Percentiles rank a stretch among this genome's conserved stretches.
These are phyloP conservation scores for Lithobius niger DNA, from an alignment of 1,140 invertebrate species.

Conservation along the genomic window DNA sequence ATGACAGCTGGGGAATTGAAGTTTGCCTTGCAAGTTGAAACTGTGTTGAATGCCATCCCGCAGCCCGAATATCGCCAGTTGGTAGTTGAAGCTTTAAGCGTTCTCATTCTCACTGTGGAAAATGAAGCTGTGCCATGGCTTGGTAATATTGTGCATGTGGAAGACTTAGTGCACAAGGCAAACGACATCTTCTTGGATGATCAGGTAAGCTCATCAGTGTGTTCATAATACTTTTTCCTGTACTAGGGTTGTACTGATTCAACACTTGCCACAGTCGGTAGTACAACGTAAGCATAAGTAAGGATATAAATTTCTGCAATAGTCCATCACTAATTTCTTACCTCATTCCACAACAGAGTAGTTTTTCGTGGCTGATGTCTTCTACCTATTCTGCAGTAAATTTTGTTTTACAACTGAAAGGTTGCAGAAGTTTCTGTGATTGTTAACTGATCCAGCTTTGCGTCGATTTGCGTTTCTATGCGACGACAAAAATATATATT, in stretches of 20 bases:
- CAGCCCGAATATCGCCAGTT: conserved; percentile 97
- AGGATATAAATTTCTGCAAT: background rate
- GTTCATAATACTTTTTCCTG: too few species aligned
- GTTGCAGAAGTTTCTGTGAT: too few species aligned
- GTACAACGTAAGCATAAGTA: background rate
- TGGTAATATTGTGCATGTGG: conserved; percentile 76
- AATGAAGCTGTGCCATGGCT: conserved; percentile 61
- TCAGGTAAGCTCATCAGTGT: conserved; percentile 61
- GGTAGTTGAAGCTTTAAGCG: conserved; percentile 94
- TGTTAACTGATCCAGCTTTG: too few species aligned
- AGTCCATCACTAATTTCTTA: background rate
- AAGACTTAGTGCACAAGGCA: conserved; percentile 83
- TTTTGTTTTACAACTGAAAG: too few species aligned
- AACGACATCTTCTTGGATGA: conserved; percentile 92
- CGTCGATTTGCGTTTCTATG: too few species aligned
- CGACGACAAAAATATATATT: too few species aligned
- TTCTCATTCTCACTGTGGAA: conserved; percentile 79
- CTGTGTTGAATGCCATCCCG: conserved; percentile 91
- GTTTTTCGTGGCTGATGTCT: too few species aligned
- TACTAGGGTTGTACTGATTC: background rate
- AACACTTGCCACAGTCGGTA: background rate
- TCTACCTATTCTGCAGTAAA: too few species aligned
- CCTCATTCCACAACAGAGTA: too few species aligned
- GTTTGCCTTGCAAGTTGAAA: conserved; percentile 94
- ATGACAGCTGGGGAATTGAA: conserved; percentile 98